Evolutionary conservation across 2,113 vertebrate genomes (phyloP), one percentile per base, ranked within the genome.

Genomic region (Regulus satrapa): DNA sequence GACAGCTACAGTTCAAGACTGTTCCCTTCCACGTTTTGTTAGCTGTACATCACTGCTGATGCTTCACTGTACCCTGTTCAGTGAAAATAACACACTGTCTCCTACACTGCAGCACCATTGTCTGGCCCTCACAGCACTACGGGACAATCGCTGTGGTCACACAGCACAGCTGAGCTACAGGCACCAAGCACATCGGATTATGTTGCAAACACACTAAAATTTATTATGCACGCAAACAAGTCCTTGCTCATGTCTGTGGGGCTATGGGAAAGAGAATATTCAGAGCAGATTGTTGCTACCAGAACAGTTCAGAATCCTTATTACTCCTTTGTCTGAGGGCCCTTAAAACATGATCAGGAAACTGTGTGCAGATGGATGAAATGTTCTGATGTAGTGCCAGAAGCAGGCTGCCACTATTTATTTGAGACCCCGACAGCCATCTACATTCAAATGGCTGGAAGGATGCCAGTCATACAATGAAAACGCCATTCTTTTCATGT

Each of bases 361-460:
- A 94, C 82, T 34, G 36, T 18, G 38, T 85, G 82, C 90, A 93
- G 95, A 94, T 54, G 82, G 91, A 88, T 90, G 59, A 86, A 88
- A 66, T 46, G 75, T 71, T 95, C 82, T 95, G 95, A 97, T 86
- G 75, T 40, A 51, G 88, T 63, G 92, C 94, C 94, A 96, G 88
- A 90, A 95, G 52, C 56, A 82, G 75, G 55, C 91, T 92, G 88
- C 72, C 85, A 71, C 85, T 90, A 90, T 83, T 96, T 79, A 83
- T 79, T 58, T 62, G 88, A 88, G 92, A 90, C 79, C 91, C 46
- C 3, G 2, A 80, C 88, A 96, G 80, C 78, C 71, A 88, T 66
- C 71, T 77, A 40, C 75, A 92, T 93, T 76, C 72, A 71, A 95
- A 92, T 66, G 79, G 82, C 86, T 97, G 95, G 92, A 90, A 51